A percentile compares a stretch with the other conserved stretches of the same genome.
These are phyloP conservation scores for Melierax canorus DNA, from an alignment of 2,113 vertebrate species.

Conservation along the genomic window DNA sequence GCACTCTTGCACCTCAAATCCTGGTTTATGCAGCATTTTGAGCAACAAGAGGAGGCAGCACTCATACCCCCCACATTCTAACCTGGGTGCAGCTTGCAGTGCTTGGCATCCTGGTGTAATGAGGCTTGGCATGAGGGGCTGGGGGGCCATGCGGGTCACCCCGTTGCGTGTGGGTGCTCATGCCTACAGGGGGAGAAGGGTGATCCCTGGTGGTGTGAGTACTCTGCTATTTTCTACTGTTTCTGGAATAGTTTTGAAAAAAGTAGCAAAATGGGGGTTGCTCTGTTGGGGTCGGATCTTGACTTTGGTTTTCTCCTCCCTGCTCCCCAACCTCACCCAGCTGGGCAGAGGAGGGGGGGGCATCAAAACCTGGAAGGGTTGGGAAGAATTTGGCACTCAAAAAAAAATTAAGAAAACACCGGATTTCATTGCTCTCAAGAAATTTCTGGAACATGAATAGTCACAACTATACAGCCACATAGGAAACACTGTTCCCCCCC, in stretches of 20 bases:
- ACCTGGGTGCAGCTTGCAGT: not conserved
- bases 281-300: not conserved
- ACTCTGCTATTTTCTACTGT: not conserved
- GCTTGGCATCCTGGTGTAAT: not conserved
- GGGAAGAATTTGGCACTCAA: not conserved
- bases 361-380: not conserved
- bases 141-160: not conserved
- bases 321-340: not conserved
- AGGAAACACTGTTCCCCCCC: not conserved
- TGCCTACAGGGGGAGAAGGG: not conserved
- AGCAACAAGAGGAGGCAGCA: rapidly evolving
- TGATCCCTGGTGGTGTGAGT: not conserved
- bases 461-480: not conserved
- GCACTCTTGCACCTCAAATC: too few relatives aligned
- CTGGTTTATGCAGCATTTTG: not conserved
- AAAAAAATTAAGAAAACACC: not conserved
- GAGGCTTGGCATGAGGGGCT: not conserved
- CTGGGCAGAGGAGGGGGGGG: not conserved
- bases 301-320: not conserved
- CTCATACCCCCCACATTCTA: rapidly evolving
- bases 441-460: constrained; percentile 66
- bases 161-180: rapidly evolving
- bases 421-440: constrained; percentile 51
- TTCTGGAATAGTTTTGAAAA: not conserved
- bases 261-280: not conserved